Conservation (phyloP, 2,797 vertebrate genomes). For the Megalops cyprinoides region DNA sequence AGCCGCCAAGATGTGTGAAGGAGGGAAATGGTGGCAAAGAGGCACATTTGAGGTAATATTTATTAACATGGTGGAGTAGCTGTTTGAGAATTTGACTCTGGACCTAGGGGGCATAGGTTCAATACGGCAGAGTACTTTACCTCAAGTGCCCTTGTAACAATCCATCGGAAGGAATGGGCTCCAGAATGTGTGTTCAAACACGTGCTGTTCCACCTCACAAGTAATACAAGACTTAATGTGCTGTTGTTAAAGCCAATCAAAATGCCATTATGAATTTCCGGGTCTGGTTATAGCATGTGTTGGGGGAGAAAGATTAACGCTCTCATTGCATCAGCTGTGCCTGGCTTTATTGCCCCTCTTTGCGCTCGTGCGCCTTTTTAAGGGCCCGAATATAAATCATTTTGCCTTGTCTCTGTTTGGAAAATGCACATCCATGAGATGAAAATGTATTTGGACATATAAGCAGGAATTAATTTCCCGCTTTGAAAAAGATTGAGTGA, state of each 20-base stretch:
- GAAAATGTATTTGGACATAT: conserved; percentile 14
- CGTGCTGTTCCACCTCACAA: too few species aligned
- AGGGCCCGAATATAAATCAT: conserved; percentile 20
- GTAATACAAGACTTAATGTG: too few species aligned
- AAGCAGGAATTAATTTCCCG: background rate
- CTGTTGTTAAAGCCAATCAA: conserved; percentile 24
- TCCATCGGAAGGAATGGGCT: background rate
- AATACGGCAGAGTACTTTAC: conserved; percentile 4
- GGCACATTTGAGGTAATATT: background rate
- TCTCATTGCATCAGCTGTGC: background rate
- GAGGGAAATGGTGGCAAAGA: too few species aligned
- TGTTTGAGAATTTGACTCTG: background rate
- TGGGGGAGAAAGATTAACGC: conserved; percentile 17
- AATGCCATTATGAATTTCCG: conserved; percentile 18
- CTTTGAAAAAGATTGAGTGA: background rate
- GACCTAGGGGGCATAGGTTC: background rate
- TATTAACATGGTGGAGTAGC: background rate
- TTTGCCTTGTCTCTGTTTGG: background rate
- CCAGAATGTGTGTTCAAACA: background rate
- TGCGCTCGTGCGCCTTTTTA: conserved; percentile 12
- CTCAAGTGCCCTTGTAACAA: background rate
- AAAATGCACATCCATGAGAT: conserved; percentile 10
- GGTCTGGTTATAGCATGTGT: conserved; percentile 13
- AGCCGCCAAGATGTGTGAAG: background rate
- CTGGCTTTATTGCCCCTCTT: conserved; percentile 20